Percentiles rank a stretch among this genome's conserved stretches.
These are phyloP conservation scores for Sebastes vulpes DNA, from an alignment of 2,797 vertebrate genomes.

Conservation along the genomic window DNA sequence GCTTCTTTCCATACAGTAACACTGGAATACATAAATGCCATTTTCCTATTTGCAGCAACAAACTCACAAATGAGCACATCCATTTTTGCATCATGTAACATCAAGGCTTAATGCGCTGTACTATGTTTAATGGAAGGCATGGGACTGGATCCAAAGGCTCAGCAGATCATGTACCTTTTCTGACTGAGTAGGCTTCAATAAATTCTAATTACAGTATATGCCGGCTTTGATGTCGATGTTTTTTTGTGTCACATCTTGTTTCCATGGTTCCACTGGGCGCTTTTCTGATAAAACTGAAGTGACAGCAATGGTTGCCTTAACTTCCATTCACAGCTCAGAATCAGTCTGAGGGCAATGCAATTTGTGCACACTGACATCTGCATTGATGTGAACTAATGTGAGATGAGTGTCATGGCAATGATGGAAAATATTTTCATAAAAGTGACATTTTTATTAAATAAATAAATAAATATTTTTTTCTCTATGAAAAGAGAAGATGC, in stretches of 20 bases:
- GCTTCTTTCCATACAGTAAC: slow-evolving; percentile 22
- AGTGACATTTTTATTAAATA: slow-evolving; percentile 74
- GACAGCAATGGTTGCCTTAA: slow-evolving; percentile 82
- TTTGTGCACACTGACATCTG: slow-evolving; percentile 81
- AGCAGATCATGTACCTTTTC: slow-evolving; percentile 71
- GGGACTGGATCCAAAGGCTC: slow-evolving; percentile 65
- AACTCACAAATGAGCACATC: slow-evolving; percentile 47
- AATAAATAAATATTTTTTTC: slow-evolving; percentile 24
- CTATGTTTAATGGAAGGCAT: slow-evolving; percentile 58
- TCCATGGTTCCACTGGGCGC: slow-evolving; percentile 72
- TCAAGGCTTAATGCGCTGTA: slow-evolving; percentile 52
- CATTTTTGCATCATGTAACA: slow-evolving; percentile 46
- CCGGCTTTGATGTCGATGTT: slow-evolving; percentile 74
- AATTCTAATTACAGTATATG: slow-evolving; percentile 76
- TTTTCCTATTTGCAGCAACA: slow-evolving; percentile 45
- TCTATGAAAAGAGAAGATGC: slow-evolving; percentile 28
- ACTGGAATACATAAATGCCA: slow-evolving; percentile 30
- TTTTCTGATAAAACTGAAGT: slow-evolving; percentile 79
- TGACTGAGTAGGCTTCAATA: slow-evolving; percentile 76
- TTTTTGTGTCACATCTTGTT: slow-evolving; percentile 78
- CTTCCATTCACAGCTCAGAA: slow-evolving; percentile 80
- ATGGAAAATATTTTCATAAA: slow-evolving; percentile 74
- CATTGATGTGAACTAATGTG: slow-evolving; percentile 83
- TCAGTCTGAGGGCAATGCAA: slow-evolving; percentile 80
- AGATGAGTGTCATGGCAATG: slow-evolving; percentile 75